Conservation (phyloP, 2,797 vertebrate genomes). For the Mormyrus hasselquistii region DNA sequence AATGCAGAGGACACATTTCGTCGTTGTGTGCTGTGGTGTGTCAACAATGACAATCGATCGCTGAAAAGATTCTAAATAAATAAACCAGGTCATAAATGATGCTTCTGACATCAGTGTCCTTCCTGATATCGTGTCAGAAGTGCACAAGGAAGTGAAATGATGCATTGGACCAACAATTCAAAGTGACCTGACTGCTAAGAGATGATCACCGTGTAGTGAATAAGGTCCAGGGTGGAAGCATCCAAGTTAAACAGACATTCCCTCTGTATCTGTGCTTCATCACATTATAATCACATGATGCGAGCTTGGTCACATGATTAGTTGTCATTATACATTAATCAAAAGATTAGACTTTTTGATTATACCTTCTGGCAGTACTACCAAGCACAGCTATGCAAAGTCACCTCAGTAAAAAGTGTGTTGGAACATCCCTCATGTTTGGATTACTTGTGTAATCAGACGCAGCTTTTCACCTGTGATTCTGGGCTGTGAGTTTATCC, state of each 20-base stretch:
- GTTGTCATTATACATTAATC: background rate
- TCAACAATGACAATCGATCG: too few species aligned
- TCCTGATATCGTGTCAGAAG: conserved; percentile 25
- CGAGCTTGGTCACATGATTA: background rate
- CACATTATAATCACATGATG: background rate
- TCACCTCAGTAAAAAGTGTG: background rate
- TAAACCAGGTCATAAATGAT: background rate
- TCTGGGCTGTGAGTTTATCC: background rate
- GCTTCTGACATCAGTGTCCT: background rate
- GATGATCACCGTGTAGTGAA: background rate
- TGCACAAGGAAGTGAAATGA: conserved; percentile 32
- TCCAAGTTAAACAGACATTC: background rate
- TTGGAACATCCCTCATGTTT: background rate
- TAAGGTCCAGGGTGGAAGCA: background rate
- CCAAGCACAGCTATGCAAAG: background rate
- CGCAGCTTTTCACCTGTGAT: background rate
- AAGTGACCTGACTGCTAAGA: conserved; percentile 45
- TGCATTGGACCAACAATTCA: conserved; percentile 37
- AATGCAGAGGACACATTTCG: too few species aligned
- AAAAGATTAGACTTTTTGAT: background rate
- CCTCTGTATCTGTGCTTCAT: background rate
- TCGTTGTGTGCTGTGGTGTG: too few species aligned
- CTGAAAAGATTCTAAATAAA: too few species aligned
- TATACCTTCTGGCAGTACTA: background rate
- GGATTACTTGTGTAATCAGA: background rate